Evolutionary conservation across 2,797 vertebrate species (phyloP).

Genomic region (Enteromius treurensis): DNA sequence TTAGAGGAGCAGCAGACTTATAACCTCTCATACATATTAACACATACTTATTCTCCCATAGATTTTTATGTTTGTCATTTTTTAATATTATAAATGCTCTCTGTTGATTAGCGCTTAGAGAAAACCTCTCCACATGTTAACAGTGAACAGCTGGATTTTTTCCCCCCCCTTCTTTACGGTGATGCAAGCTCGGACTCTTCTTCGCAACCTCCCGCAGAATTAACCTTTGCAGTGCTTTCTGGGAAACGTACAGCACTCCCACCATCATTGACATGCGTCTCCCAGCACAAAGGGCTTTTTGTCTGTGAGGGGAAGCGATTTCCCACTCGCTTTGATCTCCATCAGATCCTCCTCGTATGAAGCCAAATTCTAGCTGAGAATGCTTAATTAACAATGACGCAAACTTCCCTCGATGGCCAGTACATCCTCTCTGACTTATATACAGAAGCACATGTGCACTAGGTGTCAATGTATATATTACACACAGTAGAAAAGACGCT

Average conservation of each 20-base stretch:
- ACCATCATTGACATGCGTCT: slow-evolving; percentile 29
- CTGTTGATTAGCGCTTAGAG: slow-evolving; percentile 60
- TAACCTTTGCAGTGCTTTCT: slow-evolving; percentile 62
- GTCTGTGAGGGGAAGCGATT: slow-evolving; percentile 58
- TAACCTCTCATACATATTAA: slow-evolving; percentile 24
- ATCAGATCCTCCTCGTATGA: neutral
- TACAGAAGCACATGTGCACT: slow-evolving; percentile 12
- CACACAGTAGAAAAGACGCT: neutral
- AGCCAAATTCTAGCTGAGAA: neutral
- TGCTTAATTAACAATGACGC: slow-evolving; percentile 17
- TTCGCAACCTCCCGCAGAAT: slow-evolving; percentile 31
- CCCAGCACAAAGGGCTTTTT: slow-evolving; percentile 67
- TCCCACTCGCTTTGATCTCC: slow-evolving; percentile 34
- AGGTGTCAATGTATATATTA: slow-evolving; percentile 26
- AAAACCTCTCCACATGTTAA: slow-evolving; percentile 55
- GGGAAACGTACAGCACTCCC: slow-evolving; percentile 33
- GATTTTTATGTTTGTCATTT: neutral
- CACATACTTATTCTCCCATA: slow-evolving; percentile 25
- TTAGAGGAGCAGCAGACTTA: slow-evolving; percentile 47
- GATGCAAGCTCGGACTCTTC: slow-evolving; percentile 45
- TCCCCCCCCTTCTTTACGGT: slow-evolving; percentile 50
- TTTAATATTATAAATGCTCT: slow-evolving; percentile 53
- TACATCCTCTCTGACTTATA: slow-evolving; percentile 10
- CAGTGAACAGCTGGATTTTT: slow-evolving; percentile 53
- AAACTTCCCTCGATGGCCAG: slow-evolving; percentile 3